Evolutionary conservation across 2,888 invertebrate genomes (phyloP).

Genomic region (Fissipunctia ypsillon): DNA sequence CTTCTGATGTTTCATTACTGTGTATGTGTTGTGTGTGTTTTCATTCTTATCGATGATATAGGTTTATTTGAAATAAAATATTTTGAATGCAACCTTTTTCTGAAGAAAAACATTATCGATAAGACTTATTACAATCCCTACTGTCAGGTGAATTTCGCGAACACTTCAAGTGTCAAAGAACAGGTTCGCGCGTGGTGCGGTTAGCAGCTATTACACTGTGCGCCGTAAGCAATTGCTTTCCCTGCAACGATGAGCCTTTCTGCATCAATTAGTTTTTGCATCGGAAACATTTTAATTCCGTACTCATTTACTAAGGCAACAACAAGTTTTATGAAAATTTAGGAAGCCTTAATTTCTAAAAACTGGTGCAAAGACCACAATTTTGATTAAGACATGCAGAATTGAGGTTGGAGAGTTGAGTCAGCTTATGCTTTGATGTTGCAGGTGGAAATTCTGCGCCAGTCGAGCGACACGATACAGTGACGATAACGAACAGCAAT

Average conservation of each 20-base stretch:
- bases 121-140: conserved; percentile 63
- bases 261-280: conserved; percentile 78
- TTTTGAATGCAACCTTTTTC: not conserved
- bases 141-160: conserved; percentile 74
- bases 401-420: conserved; percentile 23
- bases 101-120: conserved; percentile 48
- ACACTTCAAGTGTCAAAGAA: conserved; percentile 83
- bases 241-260: conserved; percentile 69
- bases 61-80: not conserved
- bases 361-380: conserved; percentile 39
- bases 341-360: conserved; percentile 40
- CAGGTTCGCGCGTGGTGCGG: conserved; percentile 80
- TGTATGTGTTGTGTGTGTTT: not conserved
- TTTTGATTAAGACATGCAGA: conserved; percentile 46
- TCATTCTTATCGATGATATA: not conserved
- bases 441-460: conserved; percentile 24
- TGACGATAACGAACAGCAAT: conserved; percentile 1
- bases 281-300: conserved; percentile 64
- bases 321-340: conserved; percentile 49
- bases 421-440: conserved; percentile 17
- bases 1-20: not conserved
- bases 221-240: conserved; percentile 82
- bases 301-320: conserved; percentile 37
- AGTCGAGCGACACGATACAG: conserved; percentile 10
- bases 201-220: conserved; percentile 77